Evolutionary conservation across 35 echinoderm and acorn worm species (phyloP), one percentile per base, ranked within the genome.

Genomic region (Acanthaster planci): DNA sequence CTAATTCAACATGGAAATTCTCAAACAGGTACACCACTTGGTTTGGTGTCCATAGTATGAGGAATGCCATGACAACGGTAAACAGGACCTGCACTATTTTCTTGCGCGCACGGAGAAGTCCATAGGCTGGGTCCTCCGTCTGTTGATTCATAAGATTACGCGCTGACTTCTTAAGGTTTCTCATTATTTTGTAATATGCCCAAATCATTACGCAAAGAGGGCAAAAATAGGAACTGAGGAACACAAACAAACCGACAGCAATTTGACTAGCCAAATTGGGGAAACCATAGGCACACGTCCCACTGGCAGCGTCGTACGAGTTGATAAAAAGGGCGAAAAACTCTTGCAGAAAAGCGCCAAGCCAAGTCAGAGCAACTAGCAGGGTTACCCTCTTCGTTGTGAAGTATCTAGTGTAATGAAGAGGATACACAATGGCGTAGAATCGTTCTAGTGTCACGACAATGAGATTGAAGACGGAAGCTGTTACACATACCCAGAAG

Each of bases 381-480:
- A 94, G 40, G 52, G 39, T 64, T 8, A 88, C 88, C 76, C 88
- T 94, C 78, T 78, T 52, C 29, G 52, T 37, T 39, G 56, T 94
- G 47, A 99, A 99, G 82, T 94, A 89, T 5, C 78, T 12, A 12
- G 85, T 53, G 78, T 99, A 99, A 21, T 90, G 85, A 2, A 93
- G 77, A 2, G 96, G 96, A 38, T 91, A 93, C 21, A 94, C 92
- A 7, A 99, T 90, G 15, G 96, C 96, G 38, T 88, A 92, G 82
- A 94, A 94, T 26, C 92, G 40, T 51, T 94, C 96, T 16, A 94
- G 85, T 0, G 96, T 99, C 7, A 99, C 96, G 35, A 77, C 68
- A 19, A 99, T 89, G 7, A 99, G 85, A 64, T 99, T 99, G 58
- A 99, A 99, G 21, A 99, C 96, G 1, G 96, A 99, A 5, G 96